phyloP scores from a whole-genome alignment of 1,140 invertebrate species.

The Patella vulgata region DNA sequence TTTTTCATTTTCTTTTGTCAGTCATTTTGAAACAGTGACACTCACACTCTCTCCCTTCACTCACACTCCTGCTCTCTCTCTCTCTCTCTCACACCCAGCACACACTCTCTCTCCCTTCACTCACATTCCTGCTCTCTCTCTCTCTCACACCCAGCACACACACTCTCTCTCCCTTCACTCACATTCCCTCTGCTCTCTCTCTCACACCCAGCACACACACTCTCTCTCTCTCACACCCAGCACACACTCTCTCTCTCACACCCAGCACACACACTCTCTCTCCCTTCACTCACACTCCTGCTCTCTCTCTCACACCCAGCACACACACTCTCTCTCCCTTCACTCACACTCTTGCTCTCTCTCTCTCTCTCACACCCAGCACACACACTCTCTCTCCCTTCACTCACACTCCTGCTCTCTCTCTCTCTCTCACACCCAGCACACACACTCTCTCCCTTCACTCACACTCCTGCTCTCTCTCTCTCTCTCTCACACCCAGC shows the following conservation, averaged over 20 bases:
- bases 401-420: too few species aligned
- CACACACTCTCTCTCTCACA: conserved; percentile 4
- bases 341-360: too few species aligned
- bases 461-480: too few species aligned
- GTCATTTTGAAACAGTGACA: background rate
- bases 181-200: conserved; percentile 3
- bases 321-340: too few species aligned
- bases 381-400: too few species aligned
- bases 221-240: conserved; percentile 5
- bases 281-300: too few species aligned
- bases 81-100: background rate
- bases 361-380: too few species aligned
- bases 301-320: too few species aligned
- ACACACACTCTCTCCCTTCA: too few species aligned
- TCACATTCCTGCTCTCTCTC: background rate
- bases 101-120: background rate
- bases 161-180: background rate
- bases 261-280: background rate
- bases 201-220: background rate
- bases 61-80: background rate
- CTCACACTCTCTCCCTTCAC: background rate
- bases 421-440: too few species aligned
- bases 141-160: too few species aligned
- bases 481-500: too few species aligned
- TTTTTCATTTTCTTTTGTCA: background rate